phyloP scores from a whole-genome alignment of 35 echinoderm and acorn worm species.

The Diadema setosum region DNA sequence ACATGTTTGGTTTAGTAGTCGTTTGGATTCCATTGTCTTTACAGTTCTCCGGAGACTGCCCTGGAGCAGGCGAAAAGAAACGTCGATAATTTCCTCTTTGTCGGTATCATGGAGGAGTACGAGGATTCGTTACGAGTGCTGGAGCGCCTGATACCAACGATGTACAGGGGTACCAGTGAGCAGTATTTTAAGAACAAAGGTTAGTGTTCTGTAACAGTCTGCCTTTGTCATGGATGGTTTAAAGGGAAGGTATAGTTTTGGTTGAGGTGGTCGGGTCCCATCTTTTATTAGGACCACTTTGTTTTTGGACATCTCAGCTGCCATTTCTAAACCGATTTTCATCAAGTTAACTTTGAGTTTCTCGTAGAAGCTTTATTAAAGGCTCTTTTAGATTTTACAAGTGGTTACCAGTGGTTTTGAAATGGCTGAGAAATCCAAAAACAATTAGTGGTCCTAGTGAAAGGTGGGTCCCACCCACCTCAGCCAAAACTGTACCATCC shows the following conservation, averaged over 20 bases:
- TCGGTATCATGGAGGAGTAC: conserved; percentile 63
- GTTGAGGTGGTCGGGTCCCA: background rate
- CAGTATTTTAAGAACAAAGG: conserved; percentile 24
- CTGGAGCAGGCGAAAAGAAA: conserved; percentile 38
- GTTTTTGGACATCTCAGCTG: background rate
- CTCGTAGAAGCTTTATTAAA: background rate
- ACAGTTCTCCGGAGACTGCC: background rate
- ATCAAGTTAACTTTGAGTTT: background rate
- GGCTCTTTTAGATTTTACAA: no score
- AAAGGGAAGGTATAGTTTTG: background rate
- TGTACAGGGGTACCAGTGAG: conserved; percentile 20
- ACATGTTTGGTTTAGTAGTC: no score
- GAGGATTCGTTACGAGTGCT: conserved; percentile 37
- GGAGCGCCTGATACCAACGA: conserved; percentile 47
- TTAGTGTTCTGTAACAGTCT: background rate
- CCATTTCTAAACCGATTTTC: background rate
- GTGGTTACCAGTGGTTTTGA: no score
- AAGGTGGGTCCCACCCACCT: no score
- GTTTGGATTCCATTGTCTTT: background rate
- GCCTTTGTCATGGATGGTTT: background rate
- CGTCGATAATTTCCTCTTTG: conserved; percentile 54
- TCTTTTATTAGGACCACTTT: background rate
- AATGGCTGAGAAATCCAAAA: no score
- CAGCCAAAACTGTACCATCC: no score
- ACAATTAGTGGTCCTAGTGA: no score